phyloP scores from a whole-genome alignment of 2,113 vertebrate species.

The Phyllostomus hastatus region DNA sequence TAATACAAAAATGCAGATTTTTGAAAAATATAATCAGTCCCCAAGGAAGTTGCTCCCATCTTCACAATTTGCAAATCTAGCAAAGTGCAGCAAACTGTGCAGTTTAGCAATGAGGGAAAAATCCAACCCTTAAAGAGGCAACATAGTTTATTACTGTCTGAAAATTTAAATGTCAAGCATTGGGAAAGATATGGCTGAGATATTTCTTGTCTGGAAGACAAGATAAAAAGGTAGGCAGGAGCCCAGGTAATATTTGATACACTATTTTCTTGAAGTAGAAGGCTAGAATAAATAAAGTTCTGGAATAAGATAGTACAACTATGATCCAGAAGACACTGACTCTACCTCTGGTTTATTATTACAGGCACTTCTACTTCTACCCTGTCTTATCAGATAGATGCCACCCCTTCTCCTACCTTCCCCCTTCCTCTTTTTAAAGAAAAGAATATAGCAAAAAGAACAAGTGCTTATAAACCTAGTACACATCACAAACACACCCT shows the following conservation, averaged over 20 bases:
- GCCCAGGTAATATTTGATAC: not conserved
- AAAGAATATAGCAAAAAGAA: not conserved
- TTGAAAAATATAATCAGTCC: slow-evolving; percentile 48
- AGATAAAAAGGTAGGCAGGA: not conserved
- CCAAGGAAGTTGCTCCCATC: slow-evolving; percentile 6
- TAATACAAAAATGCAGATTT: slow-evolving; percentile 61
- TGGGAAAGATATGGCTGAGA: not conserved
- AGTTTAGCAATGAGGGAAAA: slow-evolving; percentile 34
- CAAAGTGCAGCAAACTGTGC: slow-evolving; percentile 40
- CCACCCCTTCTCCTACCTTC: accelerated
- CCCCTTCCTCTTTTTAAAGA: not conserved
- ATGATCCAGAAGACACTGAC: not conserved
- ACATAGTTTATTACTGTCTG: not conserved
- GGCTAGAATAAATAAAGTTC: not conserved
- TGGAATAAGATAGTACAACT: not conserved
- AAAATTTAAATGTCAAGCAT: slow-evolving; percentile 15
- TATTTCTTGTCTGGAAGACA: not conserved
- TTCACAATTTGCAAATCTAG: slow-evolving; percentile 53
- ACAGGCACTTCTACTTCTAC: not conserved
- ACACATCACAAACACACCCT: not conserved
- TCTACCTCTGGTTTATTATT: not conserved
- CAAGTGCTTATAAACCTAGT: not conserved
- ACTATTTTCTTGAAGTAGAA: not conserved
- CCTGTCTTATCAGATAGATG: not conserved
- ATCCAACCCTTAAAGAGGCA: not conserved